Evolutionary conservation across 2,888 invertebrate genomes (phyloP), one percentile per base, ranked within the genome.

Genomic region (Eupithecia abbreviata): DNA sequence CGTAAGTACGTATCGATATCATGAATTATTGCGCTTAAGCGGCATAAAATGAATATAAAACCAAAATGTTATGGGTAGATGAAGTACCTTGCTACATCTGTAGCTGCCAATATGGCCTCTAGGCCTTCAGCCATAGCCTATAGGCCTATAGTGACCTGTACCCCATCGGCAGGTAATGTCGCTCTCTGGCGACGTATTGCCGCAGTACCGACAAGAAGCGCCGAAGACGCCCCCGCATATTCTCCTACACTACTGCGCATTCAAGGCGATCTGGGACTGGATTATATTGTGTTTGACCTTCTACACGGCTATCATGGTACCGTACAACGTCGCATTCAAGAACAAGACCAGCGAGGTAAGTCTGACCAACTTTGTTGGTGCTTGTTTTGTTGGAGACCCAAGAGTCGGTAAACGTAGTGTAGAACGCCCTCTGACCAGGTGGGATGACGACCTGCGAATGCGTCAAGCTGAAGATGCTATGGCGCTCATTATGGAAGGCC

Each of bases 221-320:
- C 99, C 99, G 85, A 99, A 99, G 96, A 99, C 99, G 80, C 99
- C 99, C 84, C 99, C 99, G 82, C 99, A 99, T 96, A 99, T 99
- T 93, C 97, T 99, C 87, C 97, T 99, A 88, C 99, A 99, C 96
- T 99, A 99, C 96, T 99, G 99, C 96, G 98, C 99, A 90, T 99
- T 99, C 96, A 98, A 99, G 96, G 98, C 98, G 88, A 98, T 98
- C 93, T 99, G 99, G 99, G 99, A 99, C 96, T 99, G 99, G 99
- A 98, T 99, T 94, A 99, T 99, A 93, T 97, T 99, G 87, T 98
- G 99, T 96, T 97, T 99, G 92, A 99, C 99, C 88, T 99, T 99
- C 96, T 99, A 99, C 96, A 99, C 99, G 86, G 99, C 99, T 90
- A 98, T 99, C 93, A 97, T 97, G 98, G 99, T 99, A 90, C 99